Conservation (phyloP, 2,888 invertebrate species). For the Yponomeuta malinellus region DNA sequence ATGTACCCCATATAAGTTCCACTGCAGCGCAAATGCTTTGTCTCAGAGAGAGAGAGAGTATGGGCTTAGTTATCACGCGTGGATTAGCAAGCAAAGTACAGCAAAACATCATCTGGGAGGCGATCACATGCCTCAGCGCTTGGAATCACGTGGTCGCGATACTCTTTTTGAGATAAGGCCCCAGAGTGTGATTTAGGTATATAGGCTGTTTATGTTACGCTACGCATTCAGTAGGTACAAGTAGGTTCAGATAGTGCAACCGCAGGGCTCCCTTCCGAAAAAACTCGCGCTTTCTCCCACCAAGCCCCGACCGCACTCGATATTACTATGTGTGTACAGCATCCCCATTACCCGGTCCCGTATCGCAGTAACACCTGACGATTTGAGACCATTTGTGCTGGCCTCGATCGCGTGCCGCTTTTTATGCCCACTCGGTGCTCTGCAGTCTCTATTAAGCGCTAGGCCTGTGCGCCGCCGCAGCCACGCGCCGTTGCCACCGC, state of each 20-base stretch:
- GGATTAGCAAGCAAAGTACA: no score
- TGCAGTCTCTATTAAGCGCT: neutral
- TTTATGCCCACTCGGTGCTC: neutral
- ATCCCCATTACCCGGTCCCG: neutral
- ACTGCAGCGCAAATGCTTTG: no score
- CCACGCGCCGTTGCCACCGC: no score
- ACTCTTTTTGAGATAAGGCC: no score
- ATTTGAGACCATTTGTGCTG: slow-evolving; percentile 1
- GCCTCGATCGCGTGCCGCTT: neutral
- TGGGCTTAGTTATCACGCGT: no score
- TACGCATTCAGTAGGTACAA: neutral
- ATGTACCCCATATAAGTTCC: no score
- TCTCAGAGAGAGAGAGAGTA: no score
- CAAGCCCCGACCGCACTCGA: neutral
- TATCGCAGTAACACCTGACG: neutral
- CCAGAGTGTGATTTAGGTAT: no score
- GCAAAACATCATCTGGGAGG: no score
- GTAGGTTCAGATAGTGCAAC: neutral
- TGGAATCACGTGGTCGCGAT: no score
- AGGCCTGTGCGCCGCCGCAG: no score
- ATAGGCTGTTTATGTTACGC: neutral
- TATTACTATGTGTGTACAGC: slow-evolving; percentile 1
- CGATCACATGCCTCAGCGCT: no score
- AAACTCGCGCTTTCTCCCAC: neutral
- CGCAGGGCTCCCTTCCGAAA: neutral